phyloP scores from a whole-genome alignment of 2,797 vertebrate species.

The Gadopsis bispinosus region DNA sequence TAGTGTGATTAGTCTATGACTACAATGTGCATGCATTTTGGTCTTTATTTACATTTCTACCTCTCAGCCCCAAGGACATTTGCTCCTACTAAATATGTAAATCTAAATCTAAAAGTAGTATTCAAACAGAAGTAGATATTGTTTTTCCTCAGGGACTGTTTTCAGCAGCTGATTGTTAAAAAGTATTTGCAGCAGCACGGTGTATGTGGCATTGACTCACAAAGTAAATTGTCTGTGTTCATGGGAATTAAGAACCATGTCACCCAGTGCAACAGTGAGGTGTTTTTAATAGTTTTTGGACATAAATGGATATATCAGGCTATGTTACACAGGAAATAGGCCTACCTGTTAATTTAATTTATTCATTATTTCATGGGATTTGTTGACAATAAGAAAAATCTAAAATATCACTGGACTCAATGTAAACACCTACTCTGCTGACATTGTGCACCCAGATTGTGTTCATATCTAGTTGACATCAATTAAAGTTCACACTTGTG shows the following conservation, averaged over 20 bases:
- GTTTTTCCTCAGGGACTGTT: too few relatives aligned
- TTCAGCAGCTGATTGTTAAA: background rate
- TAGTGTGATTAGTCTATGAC: too few relatives aligned
- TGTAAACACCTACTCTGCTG: background rate
- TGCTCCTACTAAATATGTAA: background rate
- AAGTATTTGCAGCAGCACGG: background rate
- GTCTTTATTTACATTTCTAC: too few relatives aligned
- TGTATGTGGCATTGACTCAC: background rate
- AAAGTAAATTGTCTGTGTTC: background rate
- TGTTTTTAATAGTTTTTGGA: background rate
- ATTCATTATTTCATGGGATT: too few relatives aligned
- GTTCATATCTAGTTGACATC: background rate
- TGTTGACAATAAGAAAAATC: too few relatives aligned
- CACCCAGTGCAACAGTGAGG: background rate
- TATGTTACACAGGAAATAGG: too few relatives aligned
- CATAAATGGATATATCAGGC: background rate
- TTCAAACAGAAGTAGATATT: background rate
- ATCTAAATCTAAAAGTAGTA: background rate
- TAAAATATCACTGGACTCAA: background rate
- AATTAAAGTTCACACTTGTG: background rate
- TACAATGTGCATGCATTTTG: too few relatives aligned
- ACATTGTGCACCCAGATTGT: background rate
- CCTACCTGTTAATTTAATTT: too few relatives aligned
- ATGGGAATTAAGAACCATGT: background rate
- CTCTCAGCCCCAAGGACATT: background rate